Base-by-base conservation (phyloP, 2,113 vertebrate species). In the Formicarius rufipectus region DNA sequence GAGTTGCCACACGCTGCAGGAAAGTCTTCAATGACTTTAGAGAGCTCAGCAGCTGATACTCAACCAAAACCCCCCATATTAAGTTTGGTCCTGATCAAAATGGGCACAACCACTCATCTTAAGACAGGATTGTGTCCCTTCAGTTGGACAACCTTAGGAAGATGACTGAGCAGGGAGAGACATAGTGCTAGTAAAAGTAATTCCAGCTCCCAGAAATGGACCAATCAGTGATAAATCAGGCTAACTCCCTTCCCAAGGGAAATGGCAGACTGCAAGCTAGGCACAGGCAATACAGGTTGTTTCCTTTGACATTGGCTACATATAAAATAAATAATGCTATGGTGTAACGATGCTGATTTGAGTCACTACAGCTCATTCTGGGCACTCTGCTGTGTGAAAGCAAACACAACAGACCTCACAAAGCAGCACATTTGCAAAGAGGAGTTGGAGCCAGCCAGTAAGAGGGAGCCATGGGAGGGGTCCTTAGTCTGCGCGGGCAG, bases 401-500 rank as follows among this genome's bases (percentile, higher is more conserved):
- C 13, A 62, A 66, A 45, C 7, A 13, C 4, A 56, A 3, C 1
- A 55, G 24, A 49, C 13, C 19, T 59, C 55, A 33, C 1, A 4
- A 74, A 58, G 60, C 37, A 75, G 33, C 31, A 17, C 0, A 0
- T 44, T 49, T 80, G 31, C 42, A 45, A 73, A 72, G 3, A 80
- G n/a, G 35, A 27, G 10, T 16, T 18, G 64, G 59, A 87, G 40
- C 18, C 59, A 81, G 25, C 2, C 0, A 4, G 23, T 0, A 3
- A 33, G 35, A 64, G 24, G 40, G 18, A 87, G 6, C 31, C 37
- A 23, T 39, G 68, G 12, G 1, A 1, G 30, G 19, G 44, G 19
- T 69, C 24, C 40, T 0, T 0, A 37, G 6, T 42, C 23, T 7
- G 21, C 0, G 0, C 39, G 13, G 49, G 17, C 45, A 33, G 56